Evolutionary conservation across 2,113 vertebrate genomes (phyloP), one percentile per base, ranked within the genome.

Genomic region (Oceanodroma tethys): DNA sequence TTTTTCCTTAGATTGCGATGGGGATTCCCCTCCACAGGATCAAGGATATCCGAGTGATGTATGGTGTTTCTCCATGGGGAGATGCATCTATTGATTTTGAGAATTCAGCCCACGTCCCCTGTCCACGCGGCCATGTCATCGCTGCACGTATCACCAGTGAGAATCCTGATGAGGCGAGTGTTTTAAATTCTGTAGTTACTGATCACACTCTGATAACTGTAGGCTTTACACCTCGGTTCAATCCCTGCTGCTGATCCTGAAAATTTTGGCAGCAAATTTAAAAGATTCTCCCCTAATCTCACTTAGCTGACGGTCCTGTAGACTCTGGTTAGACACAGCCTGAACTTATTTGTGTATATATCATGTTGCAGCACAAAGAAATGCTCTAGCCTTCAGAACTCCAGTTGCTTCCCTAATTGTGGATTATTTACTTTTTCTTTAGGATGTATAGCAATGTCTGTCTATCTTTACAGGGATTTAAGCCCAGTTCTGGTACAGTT

Each of bases 81-180:
- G 99, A 99, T 94, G 97, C 96, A 10, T 98, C 96, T 29, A 99
- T 99, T 94, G 99, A 99, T 94, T 99, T 99, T 95, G 99, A 99
- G 96, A 98, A 98, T 86, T 98, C 99, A 30, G 98, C 99, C 27
- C 99, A 99, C 0, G 97, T 99, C 34, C 99, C 99, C 68, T 99
- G 98, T 32, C 99, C 99, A 4, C 98, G 99, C 1, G 99, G 99
- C 42, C 99, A 99, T 5, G 99, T 99, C 93, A 99, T 99, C 5
- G 99, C 99, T 63, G 99, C 99, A 53, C 99, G 99, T 29, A 99
- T 99, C 97, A 99, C 99, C 97, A 99, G 99, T 76, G 99, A 99
- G 98, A 99, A 99, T 93, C 99, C 99, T 9, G 99, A 99, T 81
- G 99, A 99, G 99, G 99, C 99, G 97, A 95, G 87, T 34, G 21